These are phyloP conservation scores for Phaonia tiefii DNA, from an alignment of 2,888 invertebrate species.

Conservation along the genomic window DNA sequence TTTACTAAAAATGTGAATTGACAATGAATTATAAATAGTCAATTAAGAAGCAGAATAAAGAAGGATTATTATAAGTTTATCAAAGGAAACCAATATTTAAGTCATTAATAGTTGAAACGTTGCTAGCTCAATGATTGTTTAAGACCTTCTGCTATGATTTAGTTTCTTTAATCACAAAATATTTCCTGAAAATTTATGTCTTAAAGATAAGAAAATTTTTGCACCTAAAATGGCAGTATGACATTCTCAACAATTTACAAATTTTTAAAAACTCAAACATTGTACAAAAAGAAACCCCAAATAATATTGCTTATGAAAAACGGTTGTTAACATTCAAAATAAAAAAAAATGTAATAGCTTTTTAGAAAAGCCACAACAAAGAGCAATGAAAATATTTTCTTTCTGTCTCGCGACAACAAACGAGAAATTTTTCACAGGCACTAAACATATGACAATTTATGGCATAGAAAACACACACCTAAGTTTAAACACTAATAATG, in stretches of 20 bases:
- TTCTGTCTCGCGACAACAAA: neutral
- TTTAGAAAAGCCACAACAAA: neutral
- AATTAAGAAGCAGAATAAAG: too few species aligned
- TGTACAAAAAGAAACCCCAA: neutral
- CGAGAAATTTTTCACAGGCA: constrained; percentile 54
- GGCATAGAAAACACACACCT: constrained; percentile 62
- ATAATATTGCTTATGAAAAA: neutral
- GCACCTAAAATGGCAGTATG: neutral
- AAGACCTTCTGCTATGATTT: too few species aligned
- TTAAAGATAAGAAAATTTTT: too few species aligned
- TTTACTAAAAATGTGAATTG: too few species aligned
- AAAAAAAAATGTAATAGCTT: constrained; percentile 1
- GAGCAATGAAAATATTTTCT: neutral
- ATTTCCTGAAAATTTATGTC: too few species aligned
- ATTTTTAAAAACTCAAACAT: neutral
- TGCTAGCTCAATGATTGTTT: too few species aligned
- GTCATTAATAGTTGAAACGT: too few species aligned
- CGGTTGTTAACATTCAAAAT: constrained; percentile 5
- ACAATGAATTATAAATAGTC: too few species aligned
- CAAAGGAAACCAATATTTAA: too few species aligned
- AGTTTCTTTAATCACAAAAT: too few species aligned
- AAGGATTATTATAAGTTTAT: too few species aligned
- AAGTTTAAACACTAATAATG: constrained; percentile 56
- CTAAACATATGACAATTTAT: constrained; percentile 65
- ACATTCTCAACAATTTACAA: constrained; percentile 10